phyloP scores from a whole-genome alignment of 2,797 vertebrate genomes.

The Falco columbarius region DNA sequence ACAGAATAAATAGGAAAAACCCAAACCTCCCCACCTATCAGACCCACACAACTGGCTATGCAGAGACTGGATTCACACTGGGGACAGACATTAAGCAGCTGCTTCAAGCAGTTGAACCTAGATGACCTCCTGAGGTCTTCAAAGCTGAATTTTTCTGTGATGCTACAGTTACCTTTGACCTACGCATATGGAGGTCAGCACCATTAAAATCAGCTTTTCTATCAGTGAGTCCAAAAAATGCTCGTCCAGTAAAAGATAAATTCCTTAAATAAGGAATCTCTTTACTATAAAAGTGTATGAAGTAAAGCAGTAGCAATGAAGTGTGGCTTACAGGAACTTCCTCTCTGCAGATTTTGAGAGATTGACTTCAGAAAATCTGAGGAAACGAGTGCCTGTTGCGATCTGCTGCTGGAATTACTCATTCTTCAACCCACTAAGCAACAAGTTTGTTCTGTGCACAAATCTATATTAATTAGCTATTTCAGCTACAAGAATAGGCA shows the following conservation, averaged over 20 bases:
- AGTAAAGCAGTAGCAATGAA: background rate
- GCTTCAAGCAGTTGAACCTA: background rate
- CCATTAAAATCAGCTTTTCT: background rate
- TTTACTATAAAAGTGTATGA: background rate
- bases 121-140: background rate
- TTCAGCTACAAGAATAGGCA: background rate
- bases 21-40: rapidly evolving
- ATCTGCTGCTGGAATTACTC: background rate
- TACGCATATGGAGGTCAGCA: background rate
- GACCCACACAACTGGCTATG: background rate
- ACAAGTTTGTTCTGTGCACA: background rate
- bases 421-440: background rate
- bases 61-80: background rate
- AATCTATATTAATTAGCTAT: background rate
- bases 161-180: background rate
- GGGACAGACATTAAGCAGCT: background rate
- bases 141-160: background rate
- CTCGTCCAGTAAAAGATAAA: background rate
- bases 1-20: background rate
- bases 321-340: background rate
- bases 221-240: background rate
- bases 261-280: background rate
- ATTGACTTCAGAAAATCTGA: background rate
- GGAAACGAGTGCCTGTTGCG: background rate
- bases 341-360: background rate